Evolutionary conservation across 2,797 vertebrate genomes (phyloP).

Genomic region (Chaetodon trifasciatus): DNA sequence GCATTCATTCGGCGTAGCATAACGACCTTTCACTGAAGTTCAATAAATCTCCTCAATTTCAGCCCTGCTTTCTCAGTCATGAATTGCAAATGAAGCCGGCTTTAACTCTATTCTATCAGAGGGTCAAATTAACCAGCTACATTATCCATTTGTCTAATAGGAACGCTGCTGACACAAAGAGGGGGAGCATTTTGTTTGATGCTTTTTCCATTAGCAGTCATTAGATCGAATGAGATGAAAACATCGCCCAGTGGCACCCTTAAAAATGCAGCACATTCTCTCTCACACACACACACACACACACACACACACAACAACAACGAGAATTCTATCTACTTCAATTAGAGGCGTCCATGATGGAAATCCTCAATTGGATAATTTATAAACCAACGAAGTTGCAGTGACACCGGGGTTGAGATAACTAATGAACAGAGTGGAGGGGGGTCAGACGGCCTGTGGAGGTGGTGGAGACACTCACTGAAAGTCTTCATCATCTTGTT

Average conservation of each 20-base stretch:
- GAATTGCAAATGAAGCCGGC: slow-evolving; percentile 83
- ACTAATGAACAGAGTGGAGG: slow-evolving; percentile 52
- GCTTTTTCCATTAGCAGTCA: slow-evolving; percentile 83
- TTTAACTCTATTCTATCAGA: slow-evolving; percentile 70
- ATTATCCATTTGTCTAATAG: slow-evolving; percentile 79
- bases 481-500: slow-evolving; percentile 90
- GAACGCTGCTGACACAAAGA: slow-evolving; percentile 60
- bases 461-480: slow-evolving; percentile 83
- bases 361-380: slow-evolving; percentile 65
- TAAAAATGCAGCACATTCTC: slow-evolving; percentile 36
- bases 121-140: slow-evolving; percentile 78
- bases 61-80: slow-evolving; percentile 71
- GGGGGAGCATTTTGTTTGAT: slow-evolving; percentile 70
- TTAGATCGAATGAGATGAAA: slow-evolving; percentile 81
- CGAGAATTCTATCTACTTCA: slow-evolving; percentile 67
- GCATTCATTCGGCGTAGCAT: slow-evolving; percentile 46
- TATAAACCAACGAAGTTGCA: slow-evolving; percentile 48
- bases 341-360: slow-evolving; percentile 62
- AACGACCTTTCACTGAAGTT: slow-evolving; percentile 70
- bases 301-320: slow-evolving; percentile 30
- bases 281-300: background rate
- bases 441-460: slow-evolving; percentile 9
- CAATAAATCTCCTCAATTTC: slow-evolving; percentile 77
- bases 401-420: slow-evolving; percentile 52
- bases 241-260: slow-evolving; percentile 55